phyloP scores from a whole-genome alignment of 2,797 vertebrate genomes.

The Xenopus petersii region DNA sequence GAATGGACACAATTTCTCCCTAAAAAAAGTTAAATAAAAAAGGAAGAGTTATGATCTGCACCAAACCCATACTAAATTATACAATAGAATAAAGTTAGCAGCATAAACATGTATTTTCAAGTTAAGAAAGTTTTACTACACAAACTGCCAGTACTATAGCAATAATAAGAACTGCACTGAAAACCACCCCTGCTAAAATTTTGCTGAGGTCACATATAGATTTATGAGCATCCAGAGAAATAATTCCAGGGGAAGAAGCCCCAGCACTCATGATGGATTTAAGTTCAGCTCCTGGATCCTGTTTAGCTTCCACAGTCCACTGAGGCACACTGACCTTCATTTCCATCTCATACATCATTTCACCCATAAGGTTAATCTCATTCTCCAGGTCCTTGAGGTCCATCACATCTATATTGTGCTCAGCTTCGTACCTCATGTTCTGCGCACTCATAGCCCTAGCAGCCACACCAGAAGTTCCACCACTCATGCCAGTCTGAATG shows the following conservation, averaged over 20 bases:
- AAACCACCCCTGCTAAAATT: constrained; percentile 79
- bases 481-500: constrained; percentile 91
- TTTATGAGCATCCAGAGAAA: constrained; percentile 78
- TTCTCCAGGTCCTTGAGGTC: constrained; percentile 84
- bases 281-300: constrained; percentile 88
- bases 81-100: neutral
- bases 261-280: constrained; percentile 81
- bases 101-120: neutral
- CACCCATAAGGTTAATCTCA: constrained; percentile 86
- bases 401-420: constrained; percentile 80
- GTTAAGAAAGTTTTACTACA: constrained; percentile 86
- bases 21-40: no score
- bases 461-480: constrained; percentile 80
- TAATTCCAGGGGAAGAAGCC: constrained; percentile 80
- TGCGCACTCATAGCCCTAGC: constrained; percentile 89
- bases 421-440: constrained; percentile 89
- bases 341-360: constrained; percentile 97
- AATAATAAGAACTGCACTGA: constrained; percentile 78
- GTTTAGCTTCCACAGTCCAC: constrained; percentile 93
- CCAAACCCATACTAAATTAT: no score
- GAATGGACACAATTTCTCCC: no score
- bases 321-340: constrained; percentile 95
- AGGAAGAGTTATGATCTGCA: no score
- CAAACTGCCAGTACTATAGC: constrained; percentile 85
- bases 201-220: constrained; percentile 75